Evolutionary conservation across 2,113 vertebrate species (phyloP).

Genomic region (Salvelinus alpinus): DNA sequence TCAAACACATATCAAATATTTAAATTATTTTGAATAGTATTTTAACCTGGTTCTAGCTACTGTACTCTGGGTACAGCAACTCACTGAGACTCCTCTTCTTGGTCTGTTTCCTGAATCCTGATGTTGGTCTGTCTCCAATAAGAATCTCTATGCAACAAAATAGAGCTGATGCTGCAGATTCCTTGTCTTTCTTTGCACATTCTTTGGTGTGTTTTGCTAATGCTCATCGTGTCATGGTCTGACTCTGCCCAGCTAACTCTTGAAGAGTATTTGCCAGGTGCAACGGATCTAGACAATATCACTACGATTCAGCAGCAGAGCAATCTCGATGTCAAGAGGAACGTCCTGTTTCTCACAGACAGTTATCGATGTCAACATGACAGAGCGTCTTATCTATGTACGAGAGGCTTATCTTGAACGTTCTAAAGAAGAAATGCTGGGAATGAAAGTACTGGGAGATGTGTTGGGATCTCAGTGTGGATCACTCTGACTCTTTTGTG

Average conservation of each 20-base stretch:
- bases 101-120: neutral
- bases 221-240: neutral
- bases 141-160: neutral
- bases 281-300: neutral
- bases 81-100: neutral
- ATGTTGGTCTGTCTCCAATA: neutral
- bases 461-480: no score
- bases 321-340: neutral
- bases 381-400: no score
- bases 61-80: neutral
- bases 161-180: constrained; percentile 1
- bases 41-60: no score
- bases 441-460: no score
- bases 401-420: no score
- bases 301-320: neutral
- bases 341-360: neutral
- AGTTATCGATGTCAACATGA: no score
- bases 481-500: no score
- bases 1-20: no score
- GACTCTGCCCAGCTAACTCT: neutral
- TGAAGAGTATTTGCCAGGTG: neutral
- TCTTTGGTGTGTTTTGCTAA: neutral
- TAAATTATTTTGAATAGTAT: no score
- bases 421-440: no score
- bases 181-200: neutral